Evolutionary conservation across 1,140 invertebrate genomes (phyloP), one percentile per base, ranked within the genome.

Genomic region (Goniozus legneri): DNA sequence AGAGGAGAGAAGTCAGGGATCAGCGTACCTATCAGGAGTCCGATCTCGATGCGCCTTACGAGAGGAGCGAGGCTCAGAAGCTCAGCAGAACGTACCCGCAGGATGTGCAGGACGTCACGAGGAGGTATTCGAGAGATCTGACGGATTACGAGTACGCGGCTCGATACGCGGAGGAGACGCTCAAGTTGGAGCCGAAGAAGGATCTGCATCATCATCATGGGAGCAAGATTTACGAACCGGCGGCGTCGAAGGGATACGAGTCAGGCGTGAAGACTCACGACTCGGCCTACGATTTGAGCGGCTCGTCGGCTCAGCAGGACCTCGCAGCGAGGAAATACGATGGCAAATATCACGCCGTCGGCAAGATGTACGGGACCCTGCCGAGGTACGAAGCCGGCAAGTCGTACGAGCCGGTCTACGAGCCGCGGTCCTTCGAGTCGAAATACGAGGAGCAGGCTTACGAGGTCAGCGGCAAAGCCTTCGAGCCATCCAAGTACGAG

Each of bases 231-330:
- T 65, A 67, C 42, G 66, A 73, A 27, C 41, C 62, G 0, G 39
- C 54, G 0, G 39, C 55, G 3, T 69, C 69, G 0, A 71, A 71
- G 33, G 73, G 71, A 2, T 76, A 75, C 34, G 71, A 75, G 7
- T 75, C 73, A 1, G 73, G 74, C 2, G 61, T 74, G 1, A 75
- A 73, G 31, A 76, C 73, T 0, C 62, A 67, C 24, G 73, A 75
- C 3, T 67, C 65, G 3, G 62, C 60, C 2, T 76, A 75, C 46
- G 73, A 75, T 8, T 30, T 74, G 10, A 59, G 57, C 4, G 49
- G 58, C 0, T 51, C 53, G 12, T 40, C 58, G 21, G 50, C 51
- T 12, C 61, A 64, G 10, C 57, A 64, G n/a, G 64, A 66, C 0
- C 38, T 52, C 8, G 13, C 55, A 18, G 42, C 44, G 8, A 48